Base-by-base conservation (phyloP, 2,888 invertebrate species). In the Drosophila fungiperda region DNA sequence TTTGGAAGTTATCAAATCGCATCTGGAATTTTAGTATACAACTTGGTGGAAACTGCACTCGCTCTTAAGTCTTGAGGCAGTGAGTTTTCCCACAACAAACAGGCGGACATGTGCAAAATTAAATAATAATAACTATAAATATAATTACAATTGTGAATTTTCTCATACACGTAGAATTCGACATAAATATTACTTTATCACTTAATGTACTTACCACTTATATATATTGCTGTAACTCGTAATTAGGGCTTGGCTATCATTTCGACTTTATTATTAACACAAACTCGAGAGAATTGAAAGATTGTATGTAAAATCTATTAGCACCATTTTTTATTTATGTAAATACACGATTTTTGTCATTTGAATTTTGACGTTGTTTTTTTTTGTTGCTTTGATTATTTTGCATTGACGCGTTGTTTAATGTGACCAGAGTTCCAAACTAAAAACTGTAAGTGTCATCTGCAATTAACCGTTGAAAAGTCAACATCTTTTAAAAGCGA, bases 91-190 rank as follows among this genome's bases (percentile, higher is more conserved):
- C 52, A 57, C 45, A 45, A 8, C 15, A 45, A 72, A 74, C 79
- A 82, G 90, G 87, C 91, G 91, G 91, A 86, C 64, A 87, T 81
- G 91, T 90, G 91, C 91, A 90, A 91, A 82, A 87, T 70, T 81
- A 33, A 66, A 68, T 52, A 54, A 9, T 67, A 76, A 45, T 67
- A 76, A 68, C 11, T 68, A 58, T 58, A 71, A 73, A 11, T 54
- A 50, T 29, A 63, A 6, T 26, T 49, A 72, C 11, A 40, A 70
- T 66, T 64, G 38, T 57, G 49, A 68, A 65, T 61, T 52, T 53
- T 63, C 62, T 63, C 40, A 78, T 62, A 57, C 6, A 26, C 42
- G 12, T 62, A 50, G 55, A 49, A 45, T 58, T 65, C 40, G 62
- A 57, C 58, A 52, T 63, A 45, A 60, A 60, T 66, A 9, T 11